A percentile compares a stretch with the other conserved stretches of the same genome.
Evolutionary conservation across 2,797 vertebrate genomes (phyloP).

Genomic region (Anniella stebbinsi): DNA sequence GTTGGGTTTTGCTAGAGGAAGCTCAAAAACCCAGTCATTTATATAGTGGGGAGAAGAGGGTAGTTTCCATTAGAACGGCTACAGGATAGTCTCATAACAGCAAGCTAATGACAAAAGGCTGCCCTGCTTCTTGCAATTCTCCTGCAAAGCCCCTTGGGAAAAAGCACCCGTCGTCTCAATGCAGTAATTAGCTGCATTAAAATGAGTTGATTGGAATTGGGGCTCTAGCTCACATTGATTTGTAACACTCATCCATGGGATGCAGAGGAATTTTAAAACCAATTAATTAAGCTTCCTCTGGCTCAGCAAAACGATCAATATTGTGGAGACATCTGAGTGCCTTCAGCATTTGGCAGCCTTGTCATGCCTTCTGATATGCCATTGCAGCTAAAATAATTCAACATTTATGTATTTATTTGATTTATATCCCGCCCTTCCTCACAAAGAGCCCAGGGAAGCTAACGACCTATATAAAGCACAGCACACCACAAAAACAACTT

Average conservation of each 20-base stretch:
- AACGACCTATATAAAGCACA: too few species aligned
- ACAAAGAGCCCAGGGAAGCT: too few species aligned
- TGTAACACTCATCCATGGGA: conserved; percentile 34
- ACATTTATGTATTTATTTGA: too few species aligned
- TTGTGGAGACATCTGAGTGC: conserved; percentile 25
- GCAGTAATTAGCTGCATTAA: conserved; percentile 54
- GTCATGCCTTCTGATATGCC: conserved; percentile 39
- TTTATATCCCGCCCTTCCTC: too few species aligned
- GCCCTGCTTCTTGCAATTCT: neutral
- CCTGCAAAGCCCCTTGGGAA: conserved; percentile 35
- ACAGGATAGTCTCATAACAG: conserved; percentile 23
- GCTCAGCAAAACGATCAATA: conserved; percentile 62
- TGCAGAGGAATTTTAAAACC: conserved; percentile 54
- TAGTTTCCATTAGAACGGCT: neutral
- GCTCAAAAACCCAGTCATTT: neutral
- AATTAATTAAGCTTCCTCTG: conserved; percentile 68
- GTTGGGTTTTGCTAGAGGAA: neutral
- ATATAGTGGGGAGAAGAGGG: neutral
- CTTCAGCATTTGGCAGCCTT: conserved; percentile 43
- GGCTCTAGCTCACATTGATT: conserved; percentile 63
- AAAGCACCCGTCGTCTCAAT: conserved; percentile 1
- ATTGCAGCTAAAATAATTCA: neutral
- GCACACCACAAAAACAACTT: too few species aligned
- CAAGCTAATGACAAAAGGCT: conserved; percentile 44
- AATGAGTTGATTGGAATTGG: conserved; percentile 49